A percentile compares a stretch with the other conserved stretches of the same genome.
phyloP scores from a whole-genome alignment of 2,888 invertebrate genomes.

The Altica lythri region DNA sequence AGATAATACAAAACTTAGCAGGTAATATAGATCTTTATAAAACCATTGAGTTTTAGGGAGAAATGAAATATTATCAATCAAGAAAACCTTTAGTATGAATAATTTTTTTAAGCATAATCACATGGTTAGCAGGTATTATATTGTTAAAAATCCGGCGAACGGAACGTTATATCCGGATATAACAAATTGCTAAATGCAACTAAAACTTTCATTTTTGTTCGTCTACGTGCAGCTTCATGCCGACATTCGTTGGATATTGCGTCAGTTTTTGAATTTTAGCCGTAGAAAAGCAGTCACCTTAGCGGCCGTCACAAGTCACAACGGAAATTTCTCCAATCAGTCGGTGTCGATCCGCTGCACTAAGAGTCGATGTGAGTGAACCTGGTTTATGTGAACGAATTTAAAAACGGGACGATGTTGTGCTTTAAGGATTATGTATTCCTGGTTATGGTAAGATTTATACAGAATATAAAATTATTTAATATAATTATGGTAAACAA shows the following conservation, averaged over 20 bases:
- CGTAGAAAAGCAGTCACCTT: neutral
- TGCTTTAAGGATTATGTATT: slow-evolving; percentile 19
- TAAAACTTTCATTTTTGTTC: slow-evolving; percentile 18
- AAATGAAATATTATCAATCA: too few relatives aligned
- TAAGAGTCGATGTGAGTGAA: slow-evolving; percentile 10
- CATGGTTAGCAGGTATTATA: too few relatives aligned
- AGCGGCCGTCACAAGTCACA: neutral
- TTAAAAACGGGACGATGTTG: slow-evolving; percentile 6
- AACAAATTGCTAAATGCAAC: too few relatives aligned
- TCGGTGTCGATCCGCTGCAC: slow-evolving; percentile 3
- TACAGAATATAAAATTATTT: neutral
- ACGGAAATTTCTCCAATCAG: slow-evolving; percentile 16
- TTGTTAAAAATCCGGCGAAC: too few relatives aligned
- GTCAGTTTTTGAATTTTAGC: slow-evolving; percentile 3
- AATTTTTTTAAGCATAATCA: too few relatives aligned
- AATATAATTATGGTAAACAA: neutral
- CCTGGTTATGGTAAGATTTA: slow-evolving; percentile 11
- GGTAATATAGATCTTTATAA: too few relatives aligned
- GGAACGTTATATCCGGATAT: too few relatives aligned
- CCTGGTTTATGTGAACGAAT: slow-evolving; percentile 8
- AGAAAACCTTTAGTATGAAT: too few relatives aligned
- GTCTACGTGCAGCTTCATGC: neutral
- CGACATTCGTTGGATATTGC: neutral
- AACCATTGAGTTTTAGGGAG: too few relatives aligned
- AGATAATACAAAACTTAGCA: too few relatives aligned